Percentiles rank a stretch among this genome's conserved stretches.
Conservation (phyloP, 2,797 vertebrate species). For the Trematomus bernacchii region DNA sequence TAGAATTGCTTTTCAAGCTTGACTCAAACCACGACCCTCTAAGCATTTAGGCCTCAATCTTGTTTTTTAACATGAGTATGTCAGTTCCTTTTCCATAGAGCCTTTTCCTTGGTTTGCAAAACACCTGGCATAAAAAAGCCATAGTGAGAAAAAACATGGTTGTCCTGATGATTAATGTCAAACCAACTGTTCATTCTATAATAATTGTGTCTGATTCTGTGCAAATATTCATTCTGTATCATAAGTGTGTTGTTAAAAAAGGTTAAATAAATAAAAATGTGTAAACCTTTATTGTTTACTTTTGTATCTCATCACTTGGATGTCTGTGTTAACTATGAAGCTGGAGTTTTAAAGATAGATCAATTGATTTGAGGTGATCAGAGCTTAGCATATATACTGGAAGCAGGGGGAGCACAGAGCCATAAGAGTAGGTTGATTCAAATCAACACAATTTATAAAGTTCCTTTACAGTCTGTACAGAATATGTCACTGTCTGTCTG, state of each 20-base stretch:
- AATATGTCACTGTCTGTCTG: neutral
- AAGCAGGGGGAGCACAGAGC: neutral
- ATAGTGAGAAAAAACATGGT: conserved; percentile 34
- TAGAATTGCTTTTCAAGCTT: conserved; percentile 22
- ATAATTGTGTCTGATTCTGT: conserved; percentile 67
- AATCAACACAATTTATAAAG: neutral
- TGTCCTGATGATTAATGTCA: conserved; percentile 53
- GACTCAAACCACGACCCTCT: conserved; percentile 19
- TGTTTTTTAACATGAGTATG: conserved; percentile 42
- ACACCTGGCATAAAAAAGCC: conserved; percentile 44
- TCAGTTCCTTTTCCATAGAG: conserved; percentile 22
- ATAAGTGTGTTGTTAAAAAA: conserved; percentile 73
- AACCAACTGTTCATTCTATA: conserved; percentile 63
- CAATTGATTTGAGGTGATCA: too few relatives aligned
- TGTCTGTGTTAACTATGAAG: too few relatives aligned
- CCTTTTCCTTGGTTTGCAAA: conserved; percentile 42
- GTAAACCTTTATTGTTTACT: conserved; percentile 52
- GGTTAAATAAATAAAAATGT: conserved; percentile 73
- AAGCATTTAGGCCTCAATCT: conserved; percentile 36
- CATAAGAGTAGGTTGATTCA: neutral
- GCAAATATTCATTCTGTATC: conserved; percentile 74
- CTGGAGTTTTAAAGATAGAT: too few relatives aligned
- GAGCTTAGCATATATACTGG: neutral
- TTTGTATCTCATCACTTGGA: neutral
- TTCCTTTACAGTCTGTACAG: neutral